Base-by-base conservation (phyloP, 2,797 vertebrate genomes). In the Bufotes viridis region DNA sequence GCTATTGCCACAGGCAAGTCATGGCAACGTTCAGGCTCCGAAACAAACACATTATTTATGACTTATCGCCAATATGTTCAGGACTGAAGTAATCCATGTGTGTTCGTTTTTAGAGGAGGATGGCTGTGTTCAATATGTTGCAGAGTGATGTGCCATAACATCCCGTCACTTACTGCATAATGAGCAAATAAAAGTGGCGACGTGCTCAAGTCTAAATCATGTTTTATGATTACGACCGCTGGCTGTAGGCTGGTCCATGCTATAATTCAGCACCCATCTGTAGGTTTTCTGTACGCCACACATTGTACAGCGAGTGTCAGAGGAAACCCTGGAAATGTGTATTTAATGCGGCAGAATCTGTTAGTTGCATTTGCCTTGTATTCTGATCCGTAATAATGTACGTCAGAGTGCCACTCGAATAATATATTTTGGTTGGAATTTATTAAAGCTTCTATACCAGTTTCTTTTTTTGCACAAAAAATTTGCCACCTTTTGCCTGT, bases 181-280 rank as follows among this genome's bases (percentile, higher is more conserved):
- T 86, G 85, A 86, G 49, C 61, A 67, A 26, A 86, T 80, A 67
- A 86, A 78, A 86, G 79, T 70, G 78, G 78, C 42, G 58, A 53
- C 78, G 67, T 72, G 78, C 74, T 86, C 75, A 42, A 63, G 84
- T 79, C 84, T 86, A 79, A 86, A 86, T 86, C 63, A 86, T 63
- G 61, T 53, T 63, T 80, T 80, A 74, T 67, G 53, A 70, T 86
- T 80, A 86, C 14, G 85, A 29, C 79, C 79, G 63, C 49, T 57
- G 85, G 61, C 63, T 80, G 34, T 80, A 70, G 79, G 65, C 78
- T 86, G 78, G 85, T 58, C 76, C 42, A 12, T 55, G 57, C 58
- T 67, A 86, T 80, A 86, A 86, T 80, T 70, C 49, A 69, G 85
- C 51, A 58, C 61, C 85, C 63, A 80, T 86, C 76, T 79, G 84